Evolutionary conservation across 2,797 vertebrate species (phyloP).

Genomic region (Sebastes miniatus): DNA sequence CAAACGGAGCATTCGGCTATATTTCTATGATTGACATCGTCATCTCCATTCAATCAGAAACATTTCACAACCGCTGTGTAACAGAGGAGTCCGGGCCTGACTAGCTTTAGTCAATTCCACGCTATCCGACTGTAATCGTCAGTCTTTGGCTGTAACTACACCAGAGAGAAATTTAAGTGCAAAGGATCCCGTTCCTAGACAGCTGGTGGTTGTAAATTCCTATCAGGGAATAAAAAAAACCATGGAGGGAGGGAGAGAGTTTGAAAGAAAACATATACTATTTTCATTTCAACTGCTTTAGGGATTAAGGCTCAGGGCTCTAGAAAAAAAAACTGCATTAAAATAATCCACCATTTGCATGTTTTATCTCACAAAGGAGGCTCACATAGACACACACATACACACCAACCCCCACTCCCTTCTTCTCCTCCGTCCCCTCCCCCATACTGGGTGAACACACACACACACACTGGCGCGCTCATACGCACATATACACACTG

Average conservation of each 20-base stretch:
- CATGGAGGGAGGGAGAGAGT: constrained; percentile 38
- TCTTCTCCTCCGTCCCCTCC: constrained; percentile 61
- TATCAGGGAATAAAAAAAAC: constrained; percentile 55
- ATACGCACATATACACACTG: constrained; percentile 61
- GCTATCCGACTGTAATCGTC: constrained; percentile 54
- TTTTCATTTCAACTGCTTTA: constrained; percentile 83
- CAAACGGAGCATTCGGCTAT: constrained; percentile 4
- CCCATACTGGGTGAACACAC: constrained; percentile 56
- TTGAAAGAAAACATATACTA: constrained; percentile 79
- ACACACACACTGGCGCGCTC: not conserved
- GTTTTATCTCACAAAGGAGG: constrained; percentile 82
- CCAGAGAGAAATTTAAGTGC: constrained; percentile 51
- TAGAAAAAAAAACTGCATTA: constrained; percentile 77
- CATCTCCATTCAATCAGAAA: constrained; percentile 27
- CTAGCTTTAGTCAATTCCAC: constrained; percentile 44
- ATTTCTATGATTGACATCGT: constrained; percentile 17
- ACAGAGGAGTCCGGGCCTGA: constrained; percentile 16
- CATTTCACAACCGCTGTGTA: not conserved
- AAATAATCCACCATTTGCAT: constrained; percentile 85
- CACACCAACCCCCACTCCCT: constrained; percentile 66
- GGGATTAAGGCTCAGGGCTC: constrained; percentile 75
- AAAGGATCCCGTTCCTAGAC: constrained; percentile 69
- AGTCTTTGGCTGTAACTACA: constrained; percentile 58
- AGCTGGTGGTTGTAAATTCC: constrained; percentile 74
- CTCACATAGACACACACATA: constrained; percentile 67